Base-by-base conservation (phyloP, 2,888 invertebrate species). In the Gastracanthus pulcherrimus region DNA sequence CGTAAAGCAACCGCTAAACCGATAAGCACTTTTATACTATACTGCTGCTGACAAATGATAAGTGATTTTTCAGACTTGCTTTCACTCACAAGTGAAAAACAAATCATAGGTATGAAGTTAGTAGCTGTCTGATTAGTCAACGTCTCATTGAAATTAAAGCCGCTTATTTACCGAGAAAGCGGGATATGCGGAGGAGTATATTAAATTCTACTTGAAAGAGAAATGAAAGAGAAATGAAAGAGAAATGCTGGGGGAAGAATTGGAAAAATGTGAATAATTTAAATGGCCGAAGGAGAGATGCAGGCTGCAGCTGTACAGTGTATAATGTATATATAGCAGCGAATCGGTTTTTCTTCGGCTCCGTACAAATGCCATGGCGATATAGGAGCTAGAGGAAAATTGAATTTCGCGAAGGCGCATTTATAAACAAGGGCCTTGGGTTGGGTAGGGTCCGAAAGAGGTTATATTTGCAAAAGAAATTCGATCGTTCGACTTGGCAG, bases 201-300 rank as follows among this genome's bases (percentile, higher is more conserved):
- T 74, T 62, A 58, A 74, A 58, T 58, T 74, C 55, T 36, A 71
- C 13, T 36, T 34, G 19, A 26, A 72, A 23, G n/a, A 9, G 60
- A 26, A 13, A 2, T 29, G 29, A 5, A 7, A 6, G 58, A n/a
- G n/a, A n/a, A n/a, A n/a, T n/a, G n/a, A n/a, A 31, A 62, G 62
- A 5, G 26, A 19, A 38, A 23, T 3, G 13, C 13, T 36, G 41
- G 34, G 11, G 11, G 19, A 29, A 45, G 70, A 70, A 70, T 70
- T 62, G 3, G 48, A 62, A 70, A 77, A 77, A 77, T 34, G 60
- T 36, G 45, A 45, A 62, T 62, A 62, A 77, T 70, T 77, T 36
- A 34, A 70, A 77, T 16, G 62, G 38, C 2, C 29, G 55, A 36
- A 45, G 31, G 4, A 31, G 41, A 13, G n/a, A 5, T 23, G 67